Base-by-base conservation (phyloP, 2,797 vertebrate species). In the Malacoraja senta region DNA sequence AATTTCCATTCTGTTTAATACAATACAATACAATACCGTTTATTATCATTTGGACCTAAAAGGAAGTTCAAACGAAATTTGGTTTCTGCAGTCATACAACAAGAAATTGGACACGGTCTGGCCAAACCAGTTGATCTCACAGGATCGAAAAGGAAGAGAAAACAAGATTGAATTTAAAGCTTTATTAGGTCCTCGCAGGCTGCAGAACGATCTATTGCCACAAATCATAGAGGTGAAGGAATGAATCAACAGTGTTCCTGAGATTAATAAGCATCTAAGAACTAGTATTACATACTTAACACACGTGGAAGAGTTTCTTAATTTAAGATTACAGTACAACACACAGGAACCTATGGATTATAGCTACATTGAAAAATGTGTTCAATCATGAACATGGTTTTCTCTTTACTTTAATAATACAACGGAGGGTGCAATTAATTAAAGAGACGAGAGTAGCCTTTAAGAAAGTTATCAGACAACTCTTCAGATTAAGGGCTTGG, bases 101-200 rank as follows among this genome's bases (percentile, higher is more conserved):
- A n/a, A n/a, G n/a, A n/a, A n/a, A 92, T 76, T n/a, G 29, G 38
- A 6, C 35, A 65, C 19, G 17, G 61, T 63, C 17, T 19, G 29
- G 29, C 29, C 13, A 29, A 84, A 84, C 26, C 10, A 84, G 81
- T 53, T 61, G 8, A 61, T 15, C 58, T 63, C 65, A 72, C 17
- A 3, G 38, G 38, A 68, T 13, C 8, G 29, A 90, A 91, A n/a
- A 53, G 2, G 72, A 24, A 76, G 71, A 92, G 24, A 44, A 17
- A n/a, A 65, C 84, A 68, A 63, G 26, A 26, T 86, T 86, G 58
- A 63, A 63, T 86, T 86, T 63, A 63, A 32, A 88, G 8, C n/a
- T 88, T 88, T 88, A 88, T 88, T 63, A 72, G 74, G 38, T 76
- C 53, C 71, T 92, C 76, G 71, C 38, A 76, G 72, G 68, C 90